Conservation (phyloP, 2,797 vertebrate genomes). For the Peromyscus melanophrys region DNA sequence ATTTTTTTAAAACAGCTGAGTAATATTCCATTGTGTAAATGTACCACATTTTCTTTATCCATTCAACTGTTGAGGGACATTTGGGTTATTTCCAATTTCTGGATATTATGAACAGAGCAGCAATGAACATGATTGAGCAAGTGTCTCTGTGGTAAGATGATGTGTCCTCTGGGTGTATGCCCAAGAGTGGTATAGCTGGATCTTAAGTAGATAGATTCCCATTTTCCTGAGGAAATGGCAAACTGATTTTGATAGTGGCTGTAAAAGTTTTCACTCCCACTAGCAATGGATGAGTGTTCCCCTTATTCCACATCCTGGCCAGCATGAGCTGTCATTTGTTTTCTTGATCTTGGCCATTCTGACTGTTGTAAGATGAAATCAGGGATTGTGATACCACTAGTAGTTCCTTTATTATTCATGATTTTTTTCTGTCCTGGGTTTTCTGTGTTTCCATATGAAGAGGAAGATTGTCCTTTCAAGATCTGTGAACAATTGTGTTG, state of each 20-base stretch:
- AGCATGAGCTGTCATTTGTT: background rate
- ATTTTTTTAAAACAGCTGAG: background rate
- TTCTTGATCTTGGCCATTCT: background rate
- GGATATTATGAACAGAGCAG: background rate
- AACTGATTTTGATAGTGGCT: background rate
- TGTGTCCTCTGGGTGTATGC: background rate
- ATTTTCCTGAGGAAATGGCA: background rate
- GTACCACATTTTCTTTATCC: background rate
- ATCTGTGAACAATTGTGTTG: background rate
- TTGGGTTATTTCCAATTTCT: background rate
- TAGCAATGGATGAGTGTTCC: background rate
- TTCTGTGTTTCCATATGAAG: too few relatives aligned
- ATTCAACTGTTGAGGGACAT: background rate
- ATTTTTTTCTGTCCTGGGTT: background rate
- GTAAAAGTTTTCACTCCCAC: background rate
- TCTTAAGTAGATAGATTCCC: background rate
- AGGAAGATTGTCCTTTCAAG: background rate
- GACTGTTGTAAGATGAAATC: background rate
- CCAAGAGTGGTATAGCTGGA: background rate
- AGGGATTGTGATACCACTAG: background rate
- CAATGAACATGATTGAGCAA: background rate
- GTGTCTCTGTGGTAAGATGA: background rate
- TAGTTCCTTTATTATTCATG: background rate
- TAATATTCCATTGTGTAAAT: background rate
- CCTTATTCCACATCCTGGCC: background rate